A percentile compares a stretch with the other conserved stretches of the same genome.
These are phyloP conservation scores for Cerceris ruficornis DNA, from an alignment of 2,888 invertebrate species.

Conservation along the genomic window DNA sequence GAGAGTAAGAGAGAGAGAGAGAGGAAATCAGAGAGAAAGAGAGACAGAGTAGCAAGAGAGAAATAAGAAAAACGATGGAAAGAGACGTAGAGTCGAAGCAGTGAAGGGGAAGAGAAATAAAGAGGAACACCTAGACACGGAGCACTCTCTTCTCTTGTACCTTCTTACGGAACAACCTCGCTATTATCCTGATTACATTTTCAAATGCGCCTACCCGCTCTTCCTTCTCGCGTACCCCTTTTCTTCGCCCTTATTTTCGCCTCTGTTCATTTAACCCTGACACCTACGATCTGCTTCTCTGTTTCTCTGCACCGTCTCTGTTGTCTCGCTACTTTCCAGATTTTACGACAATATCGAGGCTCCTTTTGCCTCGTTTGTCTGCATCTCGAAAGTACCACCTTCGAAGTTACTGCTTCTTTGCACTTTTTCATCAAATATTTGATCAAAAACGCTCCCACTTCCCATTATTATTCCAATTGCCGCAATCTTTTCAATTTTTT, in stretches of 20 bases:
- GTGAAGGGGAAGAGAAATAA: constrained; percentile 32
- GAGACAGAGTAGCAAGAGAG: constrained; percentile 26
- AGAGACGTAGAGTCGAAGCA: constrained; percentile 28
- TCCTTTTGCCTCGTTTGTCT: constrained; percentile 16
- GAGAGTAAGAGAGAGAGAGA: constrained; percentile 28
- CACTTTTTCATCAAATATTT: neutral
- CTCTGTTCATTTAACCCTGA: constrained; percentile 19
- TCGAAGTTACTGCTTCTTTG: too few species aligned
- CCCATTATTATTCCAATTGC: too few species aligned
- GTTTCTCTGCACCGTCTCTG: constrained; percentile 40
- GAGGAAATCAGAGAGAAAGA: constrained; percentile 6
- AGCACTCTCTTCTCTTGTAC: constrained; percentile 48
- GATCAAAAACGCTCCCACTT: neutral
- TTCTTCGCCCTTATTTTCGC: constrained; percentile 12
- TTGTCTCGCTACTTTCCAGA: constrained; percentile 32
- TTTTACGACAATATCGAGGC: constrained; percentile 49
- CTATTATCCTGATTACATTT: constrained; percentile 77
- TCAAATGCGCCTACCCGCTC: constrained; percentile 63
- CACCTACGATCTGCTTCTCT: constrained; percentile 38
- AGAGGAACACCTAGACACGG: constrained; percentile 44
- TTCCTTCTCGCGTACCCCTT: constrained; percentile 3
- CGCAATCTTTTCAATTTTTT: too few species aligned
- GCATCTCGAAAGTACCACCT: too few species aligned
- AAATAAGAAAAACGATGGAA: constrained; percentile 26
- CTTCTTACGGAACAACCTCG: constrained; percentile 61